These are phyloP conservation scores for Lagopus leucura DNA, from an alignment of 2,113 vertebrate genomes.

Conservation along the genomic window DNA sequence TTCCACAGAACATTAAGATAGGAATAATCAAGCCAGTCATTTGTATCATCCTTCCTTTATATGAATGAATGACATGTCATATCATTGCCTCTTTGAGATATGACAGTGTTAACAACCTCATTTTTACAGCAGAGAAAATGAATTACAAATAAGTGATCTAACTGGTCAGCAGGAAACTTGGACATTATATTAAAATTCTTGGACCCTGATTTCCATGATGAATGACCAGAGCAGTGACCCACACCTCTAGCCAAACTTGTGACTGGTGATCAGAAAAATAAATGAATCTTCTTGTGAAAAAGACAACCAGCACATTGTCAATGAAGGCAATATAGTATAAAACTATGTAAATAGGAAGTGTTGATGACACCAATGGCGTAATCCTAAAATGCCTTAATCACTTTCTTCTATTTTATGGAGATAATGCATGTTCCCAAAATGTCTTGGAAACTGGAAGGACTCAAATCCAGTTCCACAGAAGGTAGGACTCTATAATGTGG, in stretches of 20 bases:
- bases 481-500: not conserved
- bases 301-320: not conserved
- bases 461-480: not conserved
- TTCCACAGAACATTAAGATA: not conserved
- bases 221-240: not conserved
- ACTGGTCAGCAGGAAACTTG: not conserved
- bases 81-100: not conserved
- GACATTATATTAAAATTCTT: not conserved
- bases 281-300: not conserved
- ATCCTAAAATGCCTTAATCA: not conserved
- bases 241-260: not conserved
- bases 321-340: not conserved
- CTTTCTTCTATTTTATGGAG: not conserved
- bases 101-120: not conserved
- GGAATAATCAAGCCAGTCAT: not conserved
- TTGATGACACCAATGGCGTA: not conserved
- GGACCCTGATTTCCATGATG: not conserved
- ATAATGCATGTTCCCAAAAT: fast-evolving
- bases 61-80: not conserved
- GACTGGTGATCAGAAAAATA: fast-evolving
- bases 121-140: not conserved
- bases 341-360: not conserved
- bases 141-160: not conserved
- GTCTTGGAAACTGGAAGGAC: not conserved
- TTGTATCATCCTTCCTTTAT: not conserved